phyloP scores from a whole-genome alignment of 2,888 invertebrate genomes.

The Schizotus pectinicornis region DNA sequence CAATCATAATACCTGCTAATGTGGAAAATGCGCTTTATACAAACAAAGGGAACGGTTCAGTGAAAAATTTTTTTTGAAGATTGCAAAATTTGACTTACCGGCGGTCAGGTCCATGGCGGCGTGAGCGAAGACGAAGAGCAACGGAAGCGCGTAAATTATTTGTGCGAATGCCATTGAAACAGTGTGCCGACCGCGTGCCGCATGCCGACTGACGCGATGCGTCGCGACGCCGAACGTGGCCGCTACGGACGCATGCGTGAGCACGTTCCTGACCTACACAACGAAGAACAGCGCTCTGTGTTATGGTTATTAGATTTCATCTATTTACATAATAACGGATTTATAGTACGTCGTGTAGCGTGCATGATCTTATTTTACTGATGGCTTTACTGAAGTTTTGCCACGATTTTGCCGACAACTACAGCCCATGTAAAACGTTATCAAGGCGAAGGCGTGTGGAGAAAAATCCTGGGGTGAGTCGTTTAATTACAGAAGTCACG shows the following conservation, averaged over 20 bases:
- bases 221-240: conserved; percentile 40
- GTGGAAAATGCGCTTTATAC: no score
- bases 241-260: conserved; percentile 39
- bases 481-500: no score
- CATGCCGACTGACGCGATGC: conserved; percentile 48
- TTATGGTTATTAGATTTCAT: conserved; percentile 26
- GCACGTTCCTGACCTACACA: conserved; percentile 45
- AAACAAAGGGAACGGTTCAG: not conserved
- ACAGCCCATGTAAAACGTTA: no score
- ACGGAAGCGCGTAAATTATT: conserved; percentile 34
- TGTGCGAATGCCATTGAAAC: conserved; percentile 22
- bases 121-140: conserved; percentile 22
- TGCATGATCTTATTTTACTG: no score
- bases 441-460: no score
- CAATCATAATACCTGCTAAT: no score
- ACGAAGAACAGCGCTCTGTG: conserved; percentile 22
- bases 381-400: no score
- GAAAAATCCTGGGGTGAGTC: no score
- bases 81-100: conserved; percentile 34
- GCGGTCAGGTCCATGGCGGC: conserved; percentile 39
- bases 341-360: conserved; percentile 7
- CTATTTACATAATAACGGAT: conserved; percentile 28
- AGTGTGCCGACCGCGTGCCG: conserved; percentile 43
- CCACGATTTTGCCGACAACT: no score
- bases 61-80: not conserved